phyloP scores from a whole-genome alignment of 1,140 invertebrate genomes.

The Drosophila mayri region DNA sequence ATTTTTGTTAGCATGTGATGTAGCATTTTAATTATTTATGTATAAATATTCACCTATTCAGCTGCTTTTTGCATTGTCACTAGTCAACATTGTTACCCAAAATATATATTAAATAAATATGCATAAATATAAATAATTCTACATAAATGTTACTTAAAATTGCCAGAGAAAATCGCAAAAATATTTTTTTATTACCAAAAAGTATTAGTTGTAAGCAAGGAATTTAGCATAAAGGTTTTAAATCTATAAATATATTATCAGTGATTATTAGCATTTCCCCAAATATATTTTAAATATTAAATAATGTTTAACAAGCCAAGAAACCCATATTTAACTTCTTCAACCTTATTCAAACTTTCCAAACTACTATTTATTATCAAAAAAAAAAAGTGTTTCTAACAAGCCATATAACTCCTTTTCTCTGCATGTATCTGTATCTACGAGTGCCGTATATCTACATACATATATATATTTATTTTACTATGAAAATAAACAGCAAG shows the following conservation, averaged over 20 bases:
- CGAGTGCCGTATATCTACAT: constrained; percentile 27
- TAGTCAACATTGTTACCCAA: neutral
- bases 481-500: constrained; percentile 71
- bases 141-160: neutral
- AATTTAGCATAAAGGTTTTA: neutral
- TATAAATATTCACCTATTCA: neutral
- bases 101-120: neutral
- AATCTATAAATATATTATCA: neutral
- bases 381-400: neutral
- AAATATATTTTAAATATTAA: neutral
- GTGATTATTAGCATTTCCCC: neutral
- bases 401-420: neutral
- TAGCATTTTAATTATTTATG: too few species aligned
- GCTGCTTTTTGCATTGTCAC: neutral
- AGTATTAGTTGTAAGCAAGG: too few species aligned
- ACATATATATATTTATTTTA: constrained; percentile 58
- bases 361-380: neutral
- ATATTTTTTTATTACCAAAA: too few species aligned
- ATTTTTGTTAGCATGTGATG: too few species aligned
- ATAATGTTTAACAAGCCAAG: too few species aligned
- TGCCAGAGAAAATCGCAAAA: too few species aligned
- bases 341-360: neutral
- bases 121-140: too few species aligned
- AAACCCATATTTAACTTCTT: neutral
- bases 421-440: constrained; percentile 11